These are phyloP conservation scores for Polyommatus icarus DNA, from an alignment of 2,888 invertebrate species.

Conservation along the genomic window DNA sequence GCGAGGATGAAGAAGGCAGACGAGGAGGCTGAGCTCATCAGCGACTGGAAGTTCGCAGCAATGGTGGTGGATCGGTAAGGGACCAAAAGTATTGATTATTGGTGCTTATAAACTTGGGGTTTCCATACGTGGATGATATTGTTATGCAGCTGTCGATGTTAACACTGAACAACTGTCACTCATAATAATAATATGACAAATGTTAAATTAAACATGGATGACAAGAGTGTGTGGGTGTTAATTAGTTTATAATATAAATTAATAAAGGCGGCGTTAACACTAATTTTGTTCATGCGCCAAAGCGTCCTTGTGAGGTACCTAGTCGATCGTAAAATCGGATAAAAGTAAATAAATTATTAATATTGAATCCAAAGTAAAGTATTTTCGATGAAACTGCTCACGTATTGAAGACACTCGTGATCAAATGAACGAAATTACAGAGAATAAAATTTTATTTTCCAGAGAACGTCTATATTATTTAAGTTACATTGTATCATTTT, in stretches of 20 bases:
- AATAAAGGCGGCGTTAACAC: no score
- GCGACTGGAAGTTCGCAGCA: conserved; percentile 99
- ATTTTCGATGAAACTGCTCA: background rate
- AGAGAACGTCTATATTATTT: background rate
- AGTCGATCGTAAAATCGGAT: background rate
- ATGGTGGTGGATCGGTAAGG: conserved; percentile 96
- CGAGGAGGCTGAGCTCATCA: conserved; percentile 94
- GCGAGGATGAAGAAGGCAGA: conserved; percentile 96
- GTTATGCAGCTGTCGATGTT: no score
- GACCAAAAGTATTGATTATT: background rate
- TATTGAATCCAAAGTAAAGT: background rate
- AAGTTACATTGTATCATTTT: background rate
- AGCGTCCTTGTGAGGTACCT: no score
- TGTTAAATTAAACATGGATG: no score
- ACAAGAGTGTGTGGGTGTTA: no score
- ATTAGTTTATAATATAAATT: no score
- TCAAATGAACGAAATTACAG: background rate
- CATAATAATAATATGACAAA: no score
- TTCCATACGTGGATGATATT: no score
- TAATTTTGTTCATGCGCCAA: no score
- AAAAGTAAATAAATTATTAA: background rate
- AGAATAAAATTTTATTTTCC: background rate
- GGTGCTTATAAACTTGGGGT: background rate
- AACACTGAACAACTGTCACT: no score
- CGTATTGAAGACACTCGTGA: background rate